Percentiles rank a stretch among this genome's conserved stretches.
These are phyloP conservation scores for Pterobdella sp. DNA, from an alignment of 2,888 invertebrate species.

Conservation along the genomic window DNA sequence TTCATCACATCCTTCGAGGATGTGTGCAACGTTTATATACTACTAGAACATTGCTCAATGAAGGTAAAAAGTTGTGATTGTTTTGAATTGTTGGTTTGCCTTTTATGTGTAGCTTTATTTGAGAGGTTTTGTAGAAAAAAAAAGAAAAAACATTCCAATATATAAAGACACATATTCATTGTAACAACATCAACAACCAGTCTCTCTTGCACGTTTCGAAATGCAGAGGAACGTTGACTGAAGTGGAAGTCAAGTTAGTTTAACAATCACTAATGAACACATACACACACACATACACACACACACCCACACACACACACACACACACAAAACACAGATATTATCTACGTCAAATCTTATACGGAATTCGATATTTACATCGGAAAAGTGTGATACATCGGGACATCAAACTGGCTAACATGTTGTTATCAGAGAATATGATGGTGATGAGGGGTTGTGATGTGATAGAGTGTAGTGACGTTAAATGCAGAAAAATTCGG, in stretches of 20 bases:
- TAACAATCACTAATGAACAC: too few relatives aligned
- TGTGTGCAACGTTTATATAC: slow-evolving; percentile 58
- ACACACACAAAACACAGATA: too few relatives aligned
- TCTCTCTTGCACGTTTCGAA: slow-evolving; percentile 57
- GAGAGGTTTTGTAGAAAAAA: too few relatives aligned
- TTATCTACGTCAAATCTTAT: slow-evolving; percentile 57
- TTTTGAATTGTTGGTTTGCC: not conserved
- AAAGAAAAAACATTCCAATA: too few relatives aligned
- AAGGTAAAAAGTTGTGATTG: slow-evolving; percentile 51
- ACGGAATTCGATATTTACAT: slow-evolving; percentile 57
- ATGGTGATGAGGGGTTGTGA: slow-evolving; percentile 52
- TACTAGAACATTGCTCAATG: slow-evolving; percentile 58
- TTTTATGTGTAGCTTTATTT: too few relatives aligned
- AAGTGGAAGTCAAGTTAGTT: too few relatives aligned
- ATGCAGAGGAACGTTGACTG: slow-evolving; percentile 56
- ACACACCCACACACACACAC: too few relatives aligned
- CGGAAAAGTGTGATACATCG: slow-evolving; percentile 56
- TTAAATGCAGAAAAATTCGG: too few relatives aligned
- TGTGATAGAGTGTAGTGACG: too few relatives aligned
- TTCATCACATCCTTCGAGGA: slow-evolving; percentile 60
- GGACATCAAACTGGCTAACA: slow-evolving; percentile 59
- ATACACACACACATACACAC: too few relatives aligned
- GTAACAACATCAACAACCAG: too few relatives aligned
- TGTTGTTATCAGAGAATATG: slow-evolving; percentile 58
- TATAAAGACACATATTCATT: too few relatives aligned